Evolutionary conservation across 2,797 vertebrate species (phyloP).

Genomic region (Eurystomus glaucurus): DNA sequence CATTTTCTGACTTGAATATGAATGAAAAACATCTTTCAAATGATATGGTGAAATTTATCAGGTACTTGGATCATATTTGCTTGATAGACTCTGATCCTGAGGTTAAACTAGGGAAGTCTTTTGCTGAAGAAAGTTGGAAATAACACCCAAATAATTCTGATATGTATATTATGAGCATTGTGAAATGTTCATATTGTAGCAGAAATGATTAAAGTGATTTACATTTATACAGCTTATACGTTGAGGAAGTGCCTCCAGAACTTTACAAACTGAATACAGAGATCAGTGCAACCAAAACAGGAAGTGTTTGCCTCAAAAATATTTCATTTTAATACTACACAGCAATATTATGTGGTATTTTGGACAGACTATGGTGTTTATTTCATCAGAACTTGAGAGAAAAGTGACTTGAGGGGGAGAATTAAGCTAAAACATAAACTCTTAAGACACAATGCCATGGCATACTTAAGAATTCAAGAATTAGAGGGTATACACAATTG

Average conservation of each 20-base stretch:
- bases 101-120: neutral
- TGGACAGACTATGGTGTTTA: neutral
- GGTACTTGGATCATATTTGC: neutral
- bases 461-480: neutral
- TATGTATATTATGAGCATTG: neutral
- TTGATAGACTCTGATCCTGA: conserved; percentile 3
- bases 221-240: conserved; percentile 45
- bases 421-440: neutral
- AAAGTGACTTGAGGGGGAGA: neutral
- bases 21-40: neutral
- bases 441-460: neutral
- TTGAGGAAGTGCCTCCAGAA: neutral
- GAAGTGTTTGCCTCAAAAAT: neutral
- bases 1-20: neutral
- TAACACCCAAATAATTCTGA: conserved; percentile 1
- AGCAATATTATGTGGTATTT: neutral
- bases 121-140: conserved; percentile 7
- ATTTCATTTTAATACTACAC: neutral
- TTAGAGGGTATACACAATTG: neutral
- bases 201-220: conserved; percentile 48
- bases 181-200: neutral
- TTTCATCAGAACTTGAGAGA: neutral
- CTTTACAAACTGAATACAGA: neutral
- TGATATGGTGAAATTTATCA: neutral
- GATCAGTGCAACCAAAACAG: neutral